Conservation (phyloP, 2,888 invertebrate species). For the Sisyra nigra region DNA sequence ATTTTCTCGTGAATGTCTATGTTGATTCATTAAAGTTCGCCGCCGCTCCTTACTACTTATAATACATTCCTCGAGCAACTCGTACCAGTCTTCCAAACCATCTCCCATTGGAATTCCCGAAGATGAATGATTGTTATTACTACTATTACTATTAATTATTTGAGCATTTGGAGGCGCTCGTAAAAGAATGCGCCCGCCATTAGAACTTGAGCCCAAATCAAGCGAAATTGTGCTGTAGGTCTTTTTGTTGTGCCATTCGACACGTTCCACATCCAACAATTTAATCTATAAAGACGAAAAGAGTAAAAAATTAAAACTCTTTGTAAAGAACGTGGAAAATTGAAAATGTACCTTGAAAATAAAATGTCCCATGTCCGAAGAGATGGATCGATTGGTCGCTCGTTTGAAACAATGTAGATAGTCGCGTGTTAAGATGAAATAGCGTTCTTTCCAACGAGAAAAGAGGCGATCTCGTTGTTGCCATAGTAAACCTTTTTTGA, state of each 20-base stretch:
- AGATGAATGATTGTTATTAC: constrained; percentile 11
- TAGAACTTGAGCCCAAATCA: constrained; percentile 32
- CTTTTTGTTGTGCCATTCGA: constrained; percentile 48
- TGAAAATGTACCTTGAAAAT: constrained; percentile 38
- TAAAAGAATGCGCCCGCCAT: constrained; percentile 26
- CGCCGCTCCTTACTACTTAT: constrained; percentile 44
- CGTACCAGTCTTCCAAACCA: constrained; percentile 48
- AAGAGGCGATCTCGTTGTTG: constrained; percentile 46
- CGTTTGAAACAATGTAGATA: constrained; percentile 48
- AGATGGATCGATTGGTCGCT: constrained; percentile 32
- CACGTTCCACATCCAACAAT: constrained; percentile 44
- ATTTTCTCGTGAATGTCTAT: constrained; percentile 24
- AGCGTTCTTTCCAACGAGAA: constrained; percentile 49
- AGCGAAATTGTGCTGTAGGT: constrained; percentile 43
- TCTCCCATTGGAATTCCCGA: constrained; percentile 22
- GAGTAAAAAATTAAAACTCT: neutral
- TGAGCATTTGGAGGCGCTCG: constrained; percentile 20
- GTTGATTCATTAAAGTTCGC: constrained; percentile 33
- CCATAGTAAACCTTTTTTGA: constrained; percentile 45
- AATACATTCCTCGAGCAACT: constrained; percentile 46
- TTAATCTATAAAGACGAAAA: constrained; percentile 29
- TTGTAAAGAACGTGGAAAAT: neutral
- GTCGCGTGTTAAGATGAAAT: constrained; percentile 46
- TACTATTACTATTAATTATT: neutral
- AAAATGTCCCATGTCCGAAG: constrained; percentile 50